These are phyloP conservation scores for Sphaerophoria rueppellii DNA, from an alignment of 2,888 invertebrate species.

Conservation along the genomic window DNA sequence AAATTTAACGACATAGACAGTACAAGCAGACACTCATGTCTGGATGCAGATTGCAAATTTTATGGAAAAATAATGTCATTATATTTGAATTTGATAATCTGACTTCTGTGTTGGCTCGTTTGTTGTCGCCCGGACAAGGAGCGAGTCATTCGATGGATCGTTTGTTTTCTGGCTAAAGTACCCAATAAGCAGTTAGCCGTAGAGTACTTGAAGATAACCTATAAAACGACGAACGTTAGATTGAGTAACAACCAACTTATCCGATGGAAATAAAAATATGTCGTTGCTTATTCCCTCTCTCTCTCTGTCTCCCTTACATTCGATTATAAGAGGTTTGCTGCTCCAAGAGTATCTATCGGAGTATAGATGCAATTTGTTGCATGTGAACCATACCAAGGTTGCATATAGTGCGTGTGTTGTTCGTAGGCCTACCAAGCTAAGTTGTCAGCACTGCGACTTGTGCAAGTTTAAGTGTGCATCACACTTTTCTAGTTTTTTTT, in stretches of 20 bases:
- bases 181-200: slow-evolving; percentile 20
- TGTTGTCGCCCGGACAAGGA: neutral
- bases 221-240: slow-evolving; percentile 40
- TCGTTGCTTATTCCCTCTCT: slow-evolving; percentile 32
- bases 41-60: slow-evolving; percentile 54
- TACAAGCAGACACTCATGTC: neutral
- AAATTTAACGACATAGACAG: slow-evolving; percentile 41
- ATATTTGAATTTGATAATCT: slow-evolving; percentile 60
- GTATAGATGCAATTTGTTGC: neutral
- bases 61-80: slow-evolving; percentile 50
- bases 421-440: slow-evolving; percentile 10
- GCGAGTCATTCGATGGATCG: slow-evolving; percentile 18
- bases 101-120: neutral
- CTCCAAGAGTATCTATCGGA: neutral
- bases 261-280: slow-evolving; percentile 39
- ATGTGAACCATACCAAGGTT: slow-evolving; percentile 48
- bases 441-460: slow-evolving; percentile 41
- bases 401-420: slow-evolving; percentile 27
- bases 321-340: neutral
- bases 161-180: slow-evolving; percentile 5
- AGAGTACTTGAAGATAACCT: slow-evolving; percentile 23
- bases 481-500: slow-evolving; percentile 40
- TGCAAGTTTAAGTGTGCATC: slow-evolving; percentile 27
- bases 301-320: slow-evolving; percentile 1
- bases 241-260: slow-evolving; percentile 51